Evolutionary conservation across 2,113 vertebrate genomes (phyloP).

Genomic region (Gopherus evgoodei): DNA sequence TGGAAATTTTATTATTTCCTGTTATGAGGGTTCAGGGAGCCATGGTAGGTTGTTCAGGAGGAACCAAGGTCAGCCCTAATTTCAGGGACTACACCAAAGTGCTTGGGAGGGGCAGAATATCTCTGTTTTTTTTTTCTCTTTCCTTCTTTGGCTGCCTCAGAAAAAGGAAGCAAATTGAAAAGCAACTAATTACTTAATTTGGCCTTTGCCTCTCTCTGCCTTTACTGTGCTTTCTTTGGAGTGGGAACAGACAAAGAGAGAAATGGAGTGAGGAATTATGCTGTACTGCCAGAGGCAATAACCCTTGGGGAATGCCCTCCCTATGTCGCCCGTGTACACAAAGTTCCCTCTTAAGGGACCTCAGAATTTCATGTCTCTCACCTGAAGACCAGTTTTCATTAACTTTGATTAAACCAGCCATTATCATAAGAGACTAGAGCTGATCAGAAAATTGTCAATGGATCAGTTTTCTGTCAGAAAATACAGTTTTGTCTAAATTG

Average conservation of each 20-base stretch:
- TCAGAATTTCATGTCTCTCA: background rate
- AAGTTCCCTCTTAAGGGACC: too few relatives aligned
- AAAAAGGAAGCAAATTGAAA: conserved; percentile 66
- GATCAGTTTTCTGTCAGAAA: background rate
- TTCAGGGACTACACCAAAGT: background rate
- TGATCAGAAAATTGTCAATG: background rate
- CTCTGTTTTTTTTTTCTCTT: background rate
- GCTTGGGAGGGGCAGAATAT: background rate
- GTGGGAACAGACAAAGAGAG: conserved; percentile 13
- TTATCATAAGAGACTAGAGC: background rate
- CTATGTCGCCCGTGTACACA: background rate
- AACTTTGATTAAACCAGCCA: rapidly evolving
- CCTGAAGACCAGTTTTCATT: background rate
- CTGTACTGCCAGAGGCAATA: background rate
- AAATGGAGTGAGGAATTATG: background rate
- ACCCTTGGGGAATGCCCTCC: rapidly evolving
- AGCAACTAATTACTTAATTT: conserved; percentile 2
- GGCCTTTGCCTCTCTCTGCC: background rate
- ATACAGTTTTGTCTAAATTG: background rate
- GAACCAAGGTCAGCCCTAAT: rapidly evolving
- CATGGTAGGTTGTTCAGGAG: background rate
- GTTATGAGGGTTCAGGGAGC: conserved; percentile 46
- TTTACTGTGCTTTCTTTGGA: conserved; percentile 66
- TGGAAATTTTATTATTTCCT: conserved; percentile 69
- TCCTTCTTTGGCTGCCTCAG: conserved; percentile 20